These are phyloP conservation scores for Gortyna flavago DNA, from an alignment of 2,888 invertebrate genomes.

Conservation along the genomic window DNA sequence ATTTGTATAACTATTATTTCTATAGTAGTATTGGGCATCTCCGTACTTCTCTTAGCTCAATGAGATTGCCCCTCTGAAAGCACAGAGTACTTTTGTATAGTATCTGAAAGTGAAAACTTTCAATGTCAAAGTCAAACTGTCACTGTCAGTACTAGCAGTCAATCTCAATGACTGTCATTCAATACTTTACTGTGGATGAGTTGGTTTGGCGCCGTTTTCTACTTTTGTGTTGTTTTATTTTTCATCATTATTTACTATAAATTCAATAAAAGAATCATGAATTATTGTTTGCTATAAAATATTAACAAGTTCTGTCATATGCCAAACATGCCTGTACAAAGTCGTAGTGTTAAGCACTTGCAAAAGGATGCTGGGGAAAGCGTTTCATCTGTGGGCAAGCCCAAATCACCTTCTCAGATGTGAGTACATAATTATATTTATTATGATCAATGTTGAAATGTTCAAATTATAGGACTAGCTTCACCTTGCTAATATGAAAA, in stretches of 20 bases:
- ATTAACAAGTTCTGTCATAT: background rate
- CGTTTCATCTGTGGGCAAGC: conserved; percentile 41
- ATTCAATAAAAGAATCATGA: conserved; percentile 11
- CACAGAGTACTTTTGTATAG: too few species aligned
- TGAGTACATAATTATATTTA: conserved; percentile 40
- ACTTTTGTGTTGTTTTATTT: conserved; percentile 12
- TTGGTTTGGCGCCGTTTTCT: conserved; percentile 43
- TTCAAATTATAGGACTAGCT: background rate
- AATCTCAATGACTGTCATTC: background rate
- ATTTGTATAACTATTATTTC: too few species aligned
- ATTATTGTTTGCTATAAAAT: conserved; percentile 7
- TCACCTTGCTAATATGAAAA: background rate
- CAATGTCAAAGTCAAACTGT: background rate
- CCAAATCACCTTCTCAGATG: conserved; percentile 58
- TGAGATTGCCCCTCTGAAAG: too few species aligned
- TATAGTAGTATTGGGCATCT: too few species aligned
- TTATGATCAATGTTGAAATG: background rate
- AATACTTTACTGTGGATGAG: background rate
- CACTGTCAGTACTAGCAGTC: background rate
- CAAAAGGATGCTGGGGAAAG: conserved; percentile 55
- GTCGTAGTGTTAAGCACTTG: conserved; percentile 55
- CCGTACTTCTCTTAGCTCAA: too few species aligned
- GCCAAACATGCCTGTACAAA: conserved; percentile 68
- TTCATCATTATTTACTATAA: background rate
- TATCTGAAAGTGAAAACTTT: too few species aligned